Base-by-base conservation (phyloP, 2,797 vertebrate genomes). In the Setipinna tenuifilis region DNA sequence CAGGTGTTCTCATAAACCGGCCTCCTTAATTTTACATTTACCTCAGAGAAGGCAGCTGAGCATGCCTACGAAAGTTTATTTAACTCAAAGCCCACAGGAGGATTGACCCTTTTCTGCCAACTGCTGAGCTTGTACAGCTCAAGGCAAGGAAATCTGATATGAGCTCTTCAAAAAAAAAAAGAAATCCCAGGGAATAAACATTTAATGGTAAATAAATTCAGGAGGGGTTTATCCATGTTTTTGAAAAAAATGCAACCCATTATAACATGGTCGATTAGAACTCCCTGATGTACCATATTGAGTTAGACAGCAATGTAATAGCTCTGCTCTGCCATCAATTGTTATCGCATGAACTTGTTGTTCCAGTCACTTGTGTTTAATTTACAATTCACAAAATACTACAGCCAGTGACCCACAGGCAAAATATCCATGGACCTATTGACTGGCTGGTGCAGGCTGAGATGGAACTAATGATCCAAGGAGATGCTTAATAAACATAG, bases 1-100 rank as follows among this genome's bases (percentile, higher is more conserved):
- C 92, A 93, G 92, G 91, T 89, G 83, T 87, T 87, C 88, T 89
- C 88, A 90, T 92, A 91, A 91, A 88, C 84, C 89, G 85, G 89
- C 80, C 82, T 85, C 83, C 86, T 91, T 92, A 75, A 92, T 91
- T 92, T 89, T 54, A 88, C 87, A 91, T 89, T 92, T 21, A 86
- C 89, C 86, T 65, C 83, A 50, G 83, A 84, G 87, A 87, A 88
- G 87, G 65, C 83, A 78, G 57, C 88, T 89, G 82, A 14, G 54
- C 48, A 81, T 25, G 87, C 81, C 48, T 86, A 48, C 19, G 84
- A 90, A 78, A 88, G 86, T 89, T 89, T 90, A 89, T 90, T 90
- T 85, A 92, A 91, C 83, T 88, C 83, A 88, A 83, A 83, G 81
- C 59, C 59, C 50, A 75, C 85, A 23, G 41, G 83, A 88, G 87